Base-by-base conservation (phyloP, 1,140 invertebrate genomes). In the Leguminivora glycinivorella region DNA sequence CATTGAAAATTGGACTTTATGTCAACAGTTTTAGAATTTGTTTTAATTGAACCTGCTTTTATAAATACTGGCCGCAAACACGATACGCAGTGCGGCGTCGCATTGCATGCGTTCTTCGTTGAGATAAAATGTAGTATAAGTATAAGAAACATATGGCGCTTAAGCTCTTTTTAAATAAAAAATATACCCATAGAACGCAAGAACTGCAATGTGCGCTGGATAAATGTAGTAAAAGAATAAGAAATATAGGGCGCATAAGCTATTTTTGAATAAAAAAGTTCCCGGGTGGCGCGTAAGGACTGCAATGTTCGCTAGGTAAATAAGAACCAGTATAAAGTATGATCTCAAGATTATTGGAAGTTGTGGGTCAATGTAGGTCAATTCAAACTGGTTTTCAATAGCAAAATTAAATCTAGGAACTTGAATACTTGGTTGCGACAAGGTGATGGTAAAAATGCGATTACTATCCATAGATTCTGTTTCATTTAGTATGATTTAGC, bases 71-170 rank as follows among this genome's bases (percentile, higher is more conserved):
- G 40, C 40, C n/a, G 40, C 40, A 43, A 43, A 43, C 24, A 63
- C 12, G 6, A 29, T 29, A 63, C 58, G 58, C 58, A 63, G 24
- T 63, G 58, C 58, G 58, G 58, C 58, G 24, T 63, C 24, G 58
- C 24, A 63, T 63, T 29, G 58, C 58, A 63, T 29, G 58, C 58
- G 17, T 63, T 26, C 58, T 26, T 12, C n/a, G 58, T 63, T 19
- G n/a, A 25, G 6, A 17, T 19, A 26, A 29, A 29, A 52, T 9
- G 47, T 52, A 22, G 7, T 52, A 52, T 22, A 9, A 17, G 47
- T 52, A 22, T 52, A 22, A 1, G 47, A 52, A 52, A 22, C 22
- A 52, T 22, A 52, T 10, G 47, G 17, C 47, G 19, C 17, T 22
- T 52, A 52, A 19, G 47, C 47, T 52, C 19, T 52, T 52, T 52